A percentile compares a stretch with the other conserved stretches of the same genome.
Conservation (phyloP, 92 coral and sea anemone species). For the Epizoanthus illoricatus region DNA sequence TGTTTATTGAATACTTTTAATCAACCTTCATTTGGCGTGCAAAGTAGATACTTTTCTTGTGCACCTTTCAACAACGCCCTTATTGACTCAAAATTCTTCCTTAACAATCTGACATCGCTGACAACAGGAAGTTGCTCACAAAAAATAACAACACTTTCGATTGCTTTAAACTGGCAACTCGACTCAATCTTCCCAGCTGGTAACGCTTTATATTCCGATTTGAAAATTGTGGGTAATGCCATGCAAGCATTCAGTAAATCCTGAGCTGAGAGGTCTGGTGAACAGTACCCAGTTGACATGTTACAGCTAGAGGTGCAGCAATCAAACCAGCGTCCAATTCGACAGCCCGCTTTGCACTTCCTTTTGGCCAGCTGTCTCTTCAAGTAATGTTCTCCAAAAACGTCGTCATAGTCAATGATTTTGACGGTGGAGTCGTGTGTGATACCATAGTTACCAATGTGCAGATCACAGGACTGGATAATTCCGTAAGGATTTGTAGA, state of each 20-base stretch:
- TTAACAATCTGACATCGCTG: background rate
- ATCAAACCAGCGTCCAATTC: conserved; percentile 25
- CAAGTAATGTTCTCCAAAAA: conserved; percentile 34
- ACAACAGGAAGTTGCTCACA: background rate
- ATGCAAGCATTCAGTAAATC: conserved; percentile 53
- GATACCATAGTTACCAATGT: conserved; percentile 72
- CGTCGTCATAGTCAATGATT: conserved; percentile 54
- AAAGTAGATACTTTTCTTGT: background rate
- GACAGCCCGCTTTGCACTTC: conserved; percentile 60
- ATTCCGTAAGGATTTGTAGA: conserved; percentile 59
- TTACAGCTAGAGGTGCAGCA: conserved; percentile 57
- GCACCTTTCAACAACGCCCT: background rate
- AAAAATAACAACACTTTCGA: background rate
- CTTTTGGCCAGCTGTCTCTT: conserved; percentile 26
- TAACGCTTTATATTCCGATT: background rate
- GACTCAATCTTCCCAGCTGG: background rate
- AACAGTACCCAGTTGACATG: conserved; percentile 43
- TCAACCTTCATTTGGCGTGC: background rate
- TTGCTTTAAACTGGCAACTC: background rate
- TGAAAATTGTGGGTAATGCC: background rate
- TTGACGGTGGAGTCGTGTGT: conserved; percentile 48
- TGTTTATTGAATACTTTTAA: background rate
- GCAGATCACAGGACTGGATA: conserved; percentile 70
- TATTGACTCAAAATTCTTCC: background rate
- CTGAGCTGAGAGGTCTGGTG: conserved; percentile 23